Percentiles rank a stretch among this genome's conserved stretches.
Evolutionary conservation across 2,888 invertebrate species (phyloP).

Genomic region (Elysia crispata): DNA sequence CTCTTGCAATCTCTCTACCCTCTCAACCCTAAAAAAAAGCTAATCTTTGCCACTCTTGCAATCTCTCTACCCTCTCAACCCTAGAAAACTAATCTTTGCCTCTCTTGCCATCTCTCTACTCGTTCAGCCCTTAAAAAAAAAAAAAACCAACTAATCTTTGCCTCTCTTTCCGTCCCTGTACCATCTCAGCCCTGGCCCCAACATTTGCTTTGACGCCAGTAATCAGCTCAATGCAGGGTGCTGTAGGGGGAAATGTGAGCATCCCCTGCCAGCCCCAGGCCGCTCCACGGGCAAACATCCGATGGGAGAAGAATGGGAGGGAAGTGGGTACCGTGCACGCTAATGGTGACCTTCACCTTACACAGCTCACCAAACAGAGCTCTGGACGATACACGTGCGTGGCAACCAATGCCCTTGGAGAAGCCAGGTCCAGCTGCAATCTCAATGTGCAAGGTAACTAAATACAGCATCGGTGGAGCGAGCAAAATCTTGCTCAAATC

Average conservation of each 20-base stretch:
- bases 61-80: too few species aligned
- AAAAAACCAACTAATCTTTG: too few species aligned
- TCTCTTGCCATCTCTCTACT: too few species aligned
- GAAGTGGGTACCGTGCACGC: constrained; percentile 23
- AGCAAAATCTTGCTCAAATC: too few species aligned
- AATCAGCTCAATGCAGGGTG: constrained; percentile 92
- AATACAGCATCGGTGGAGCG: too few species aligned
- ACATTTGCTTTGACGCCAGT: constrained; percentile 93
- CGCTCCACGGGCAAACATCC: constrained; percentile 85
- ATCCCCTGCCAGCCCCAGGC: constrained; percentile 95
- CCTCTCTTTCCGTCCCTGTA: background rate
- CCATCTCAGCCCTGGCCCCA: constrained; percentile 84
- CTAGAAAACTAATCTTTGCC: too few species aligned
- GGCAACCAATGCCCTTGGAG: constrained; percentile 79
- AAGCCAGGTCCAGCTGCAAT: constrained; percentile 54
- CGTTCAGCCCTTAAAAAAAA: background rate
- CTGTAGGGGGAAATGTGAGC: constrained; percentile 93
- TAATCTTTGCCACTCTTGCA: too few species aligned
- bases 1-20: too few species aligned
- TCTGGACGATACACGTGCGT: constrained; percentile 88
- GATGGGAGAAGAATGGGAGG: constrained; percentile 31
- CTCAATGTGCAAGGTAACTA: constrained; percentile 61
- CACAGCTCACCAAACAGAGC: constrained; percentile 3
- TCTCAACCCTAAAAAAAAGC: too few species aligned
- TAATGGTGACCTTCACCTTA: constrained; percentile 32